Evolutionary conservation across 2,797 vertebrate species (phyloP).

Genomic region (Eulemur coronatus): DNA sequence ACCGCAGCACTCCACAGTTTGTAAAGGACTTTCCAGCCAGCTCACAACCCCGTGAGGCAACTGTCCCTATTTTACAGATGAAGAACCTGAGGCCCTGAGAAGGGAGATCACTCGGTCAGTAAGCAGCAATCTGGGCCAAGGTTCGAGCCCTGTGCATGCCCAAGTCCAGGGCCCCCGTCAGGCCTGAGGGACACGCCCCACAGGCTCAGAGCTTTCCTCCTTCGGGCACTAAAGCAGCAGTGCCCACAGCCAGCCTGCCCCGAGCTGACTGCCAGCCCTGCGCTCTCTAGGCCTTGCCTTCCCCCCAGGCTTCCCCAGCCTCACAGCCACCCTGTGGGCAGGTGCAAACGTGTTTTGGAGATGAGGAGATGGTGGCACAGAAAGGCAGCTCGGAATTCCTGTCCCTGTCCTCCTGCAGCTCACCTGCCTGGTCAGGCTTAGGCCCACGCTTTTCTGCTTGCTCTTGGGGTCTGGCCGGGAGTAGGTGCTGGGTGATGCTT

Average conservation of each 20-base stretch:
- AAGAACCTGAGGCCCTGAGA: background rate
- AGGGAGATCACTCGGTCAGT: accelerated
- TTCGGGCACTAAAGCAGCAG: too few species aligned
- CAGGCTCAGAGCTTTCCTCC: background rate
- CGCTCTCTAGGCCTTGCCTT: background rate
- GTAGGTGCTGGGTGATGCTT: background rate
- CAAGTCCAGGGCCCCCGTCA: background rate
- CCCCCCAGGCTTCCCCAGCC: background rate
- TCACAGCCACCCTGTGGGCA: background rate
- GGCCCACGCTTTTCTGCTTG: background rate
- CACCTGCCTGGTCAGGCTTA: accelerated
- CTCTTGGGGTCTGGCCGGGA: background rate
- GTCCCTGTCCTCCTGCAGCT: background rate
- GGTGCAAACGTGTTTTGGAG: too few species aligned
- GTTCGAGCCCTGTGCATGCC: background rate
- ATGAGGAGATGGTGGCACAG: background rate
- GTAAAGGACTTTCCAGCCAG: background rate
- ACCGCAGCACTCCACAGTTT: too few species aligned
- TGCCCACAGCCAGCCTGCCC: background rate
- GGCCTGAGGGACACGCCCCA: accelerated
- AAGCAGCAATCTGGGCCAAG: background rate
- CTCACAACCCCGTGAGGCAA: background rate
- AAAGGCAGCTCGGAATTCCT: background rate
- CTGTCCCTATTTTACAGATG: background rate
- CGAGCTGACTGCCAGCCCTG: background rate